A percentile compares a stretch with the other conserved stretches of the same genome.
phyloP scores from a whole-genome alignment of 1,140 invertebrate species.

The Carposina sasakii region DNA sequence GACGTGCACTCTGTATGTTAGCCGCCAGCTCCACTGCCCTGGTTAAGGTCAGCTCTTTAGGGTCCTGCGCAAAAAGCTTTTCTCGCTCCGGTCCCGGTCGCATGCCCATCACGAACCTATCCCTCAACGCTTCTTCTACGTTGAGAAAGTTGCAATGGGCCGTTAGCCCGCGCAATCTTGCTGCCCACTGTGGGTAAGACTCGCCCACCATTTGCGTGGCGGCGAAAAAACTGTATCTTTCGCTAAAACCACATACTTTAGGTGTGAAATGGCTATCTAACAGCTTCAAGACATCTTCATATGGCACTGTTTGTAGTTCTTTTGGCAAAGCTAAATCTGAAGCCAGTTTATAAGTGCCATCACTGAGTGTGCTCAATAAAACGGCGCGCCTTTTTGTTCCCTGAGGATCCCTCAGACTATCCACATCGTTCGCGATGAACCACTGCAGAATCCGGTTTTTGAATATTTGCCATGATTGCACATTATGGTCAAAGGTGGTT shows the following conservation, averaged over 20 bases:
- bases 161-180: constrained; percentile 6
- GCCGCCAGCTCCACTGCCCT: neutral
- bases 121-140: neutral
- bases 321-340: constrained; percentile 23
- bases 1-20: neutral
- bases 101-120: constrained; percentile 1
- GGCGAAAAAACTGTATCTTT: constrained; percentile 16
- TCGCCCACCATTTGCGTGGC: constrained; percentile 11
- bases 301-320: constrained; percentile 18
- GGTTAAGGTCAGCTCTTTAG: neutral
- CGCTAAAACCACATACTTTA: constrained; percentile 15
- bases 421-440: constrained; percentile 28
- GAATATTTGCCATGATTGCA: constrained; percentile 17
- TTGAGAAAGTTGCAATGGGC: constrained; percentile 1
- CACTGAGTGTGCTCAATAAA: constrained; percentile 22
- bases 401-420: constrained; percentile 9
- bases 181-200: constrained; percentile 17
- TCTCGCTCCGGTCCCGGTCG: constrained; percentile 1
- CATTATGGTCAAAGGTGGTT: constrained; percentile 17
- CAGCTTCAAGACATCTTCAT: constrained; percentile 14
- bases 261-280: constrained; percentile 22
- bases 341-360: constrained; percentile 17
- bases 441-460: constrained; percentile 24
- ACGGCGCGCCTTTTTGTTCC: constrained; percentile 21
- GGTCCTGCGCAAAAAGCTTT: neutral